Conservation (phyloP, 2,797 vertebrate genomes). For the Rhinoraja longicauda region DNA sequence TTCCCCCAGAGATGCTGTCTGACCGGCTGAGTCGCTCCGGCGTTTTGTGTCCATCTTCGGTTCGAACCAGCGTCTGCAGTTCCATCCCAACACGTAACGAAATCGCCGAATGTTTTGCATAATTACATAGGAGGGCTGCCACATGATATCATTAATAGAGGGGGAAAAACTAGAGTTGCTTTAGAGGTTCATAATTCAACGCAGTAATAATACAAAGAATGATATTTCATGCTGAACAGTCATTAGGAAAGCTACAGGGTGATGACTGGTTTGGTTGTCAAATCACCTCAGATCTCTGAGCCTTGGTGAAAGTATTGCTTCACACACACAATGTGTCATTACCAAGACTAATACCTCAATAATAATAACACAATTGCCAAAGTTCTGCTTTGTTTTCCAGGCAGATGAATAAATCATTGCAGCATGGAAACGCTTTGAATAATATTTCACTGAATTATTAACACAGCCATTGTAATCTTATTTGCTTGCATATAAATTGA, state of each 20-base stretch:
- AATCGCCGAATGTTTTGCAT: background rate
- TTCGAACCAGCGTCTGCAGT: too few relatives aligned
- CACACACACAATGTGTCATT: background rate
- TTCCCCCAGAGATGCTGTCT: too few relatives aligned
- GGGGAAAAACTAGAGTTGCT: background rate
- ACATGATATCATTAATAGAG: background rate
- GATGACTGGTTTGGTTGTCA: slow-evolving; percentile 10
- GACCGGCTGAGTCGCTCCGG: too few relatives aligned
- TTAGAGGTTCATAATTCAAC: background rate
- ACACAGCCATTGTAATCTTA: background rate
- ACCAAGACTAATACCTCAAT: slow-evolving; percentile 23
- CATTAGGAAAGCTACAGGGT: background rate
- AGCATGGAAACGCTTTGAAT: background rate
- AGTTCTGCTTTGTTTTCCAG: slow-evolving; percentile 10
- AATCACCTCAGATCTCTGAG: background rate
- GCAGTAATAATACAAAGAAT: background rate
- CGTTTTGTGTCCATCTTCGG: too few relatives aligned
- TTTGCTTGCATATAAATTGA: slow-evolving; percentile 17
- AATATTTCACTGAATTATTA: background rate
- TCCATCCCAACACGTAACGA: background rate
- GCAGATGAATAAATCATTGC: background rate
- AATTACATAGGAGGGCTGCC: background rate
- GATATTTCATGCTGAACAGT: background rate
- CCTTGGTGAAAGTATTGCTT: background rate
- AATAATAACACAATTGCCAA: background rate